Evolutionary conservation across 2,113 vertebrate species (phyloP).

Genomic region (Myiopsitta monachus): DNA sequence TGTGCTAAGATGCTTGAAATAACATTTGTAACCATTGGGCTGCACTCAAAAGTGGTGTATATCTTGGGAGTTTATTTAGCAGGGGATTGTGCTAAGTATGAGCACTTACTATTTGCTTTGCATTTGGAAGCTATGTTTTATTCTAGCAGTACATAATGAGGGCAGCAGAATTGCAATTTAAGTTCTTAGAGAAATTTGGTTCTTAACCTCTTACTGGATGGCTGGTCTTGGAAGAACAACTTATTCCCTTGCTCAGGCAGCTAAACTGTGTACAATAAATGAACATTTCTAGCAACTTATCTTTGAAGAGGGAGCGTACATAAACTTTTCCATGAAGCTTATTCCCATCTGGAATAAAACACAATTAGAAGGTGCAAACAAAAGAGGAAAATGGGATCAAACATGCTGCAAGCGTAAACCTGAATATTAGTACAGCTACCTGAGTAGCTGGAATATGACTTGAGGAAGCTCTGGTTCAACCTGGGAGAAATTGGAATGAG

Average conservation of each 20-base stretch:
- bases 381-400: neutral
- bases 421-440: neutral
- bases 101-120: neutral
- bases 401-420: neutral
- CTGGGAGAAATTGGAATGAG: neutral
- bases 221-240: neutral
- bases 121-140: neutral
- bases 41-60: neutral
- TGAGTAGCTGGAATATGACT: neutral
- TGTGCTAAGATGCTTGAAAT: neutral
- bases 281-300: neutral
- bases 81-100: neutral
- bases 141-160: conserved; percentile 26
- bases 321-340: neutral
- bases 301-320: neutral
- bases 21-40: neutral
- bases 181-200: neutral
- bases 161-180: neutral
- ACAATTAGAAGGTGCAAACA: neutral
- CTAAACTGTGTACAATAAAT: neutral
- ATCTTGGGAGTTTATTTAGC: neutral
- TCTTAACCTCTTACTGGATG: neutral
- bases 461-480: neutral
- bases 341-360: neutral
- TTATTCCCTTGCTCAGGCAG: neutral